Evolutionary conservation across 2,888 invertebrate species (phyloP).

Genomic region (Fragum whitleyi): DNA sequence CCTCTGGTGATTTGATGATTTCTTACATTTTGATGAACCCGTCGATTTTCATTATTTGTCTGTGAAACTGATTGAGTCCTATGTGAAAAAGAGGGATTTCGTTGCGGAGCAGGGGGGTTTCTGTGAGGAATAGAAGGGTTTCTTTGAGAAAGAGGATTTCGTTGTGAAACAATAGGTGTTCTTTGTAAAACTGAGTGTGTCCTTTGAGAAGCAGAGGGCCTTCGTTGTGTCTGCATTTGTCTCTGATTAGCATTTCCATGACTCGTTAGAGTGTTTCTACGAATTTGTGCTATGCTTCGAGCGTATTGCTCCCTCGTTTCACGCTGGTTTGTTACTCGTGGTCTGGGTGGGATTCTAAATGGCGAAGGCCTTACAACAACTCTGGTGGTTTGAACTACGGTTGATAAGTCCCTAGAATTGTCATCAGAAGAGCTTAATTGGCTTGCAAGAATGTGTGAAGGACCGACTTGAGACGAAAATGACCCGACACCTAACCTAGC

Average conservation of each 20-base stretch:
- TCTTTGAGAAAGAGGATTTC: no score
- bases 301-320: not conserved
- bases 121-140: no score
- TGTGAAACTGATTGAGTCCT: no score
- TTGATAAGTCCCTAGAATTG: not conserved
- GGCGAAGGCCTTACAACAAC: not conserved
- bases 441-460: not conserved
- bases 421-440: no score
- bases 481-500: slow-evolving; percentile 13
- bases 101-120: no score
- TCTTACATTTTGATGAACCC: no score
- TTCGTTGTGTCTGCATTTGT: not conserved
- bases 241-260: not conserved
- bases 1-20: no score
- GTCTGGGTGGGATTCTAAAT: not conserved
- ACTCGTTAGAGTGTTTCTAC: not conserved
- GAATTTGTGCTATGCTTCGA: not conserved
- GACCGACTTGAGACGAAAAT: not conserved
- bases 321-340: not conserved
- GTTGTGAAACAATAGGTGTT: not conserved
- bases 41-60: no score
- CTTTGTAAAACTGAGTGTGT: no score
- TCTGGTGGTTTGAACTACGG: slow-evolving; percentile 4
- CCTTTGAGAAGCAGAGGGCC: no score
- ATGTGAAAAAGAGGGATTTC: no score